Evolutionary conservation across 2,113 vertebrate species (phyloP), one percentile per base, ranked within the genome.

Genomic region (human): DNA sequence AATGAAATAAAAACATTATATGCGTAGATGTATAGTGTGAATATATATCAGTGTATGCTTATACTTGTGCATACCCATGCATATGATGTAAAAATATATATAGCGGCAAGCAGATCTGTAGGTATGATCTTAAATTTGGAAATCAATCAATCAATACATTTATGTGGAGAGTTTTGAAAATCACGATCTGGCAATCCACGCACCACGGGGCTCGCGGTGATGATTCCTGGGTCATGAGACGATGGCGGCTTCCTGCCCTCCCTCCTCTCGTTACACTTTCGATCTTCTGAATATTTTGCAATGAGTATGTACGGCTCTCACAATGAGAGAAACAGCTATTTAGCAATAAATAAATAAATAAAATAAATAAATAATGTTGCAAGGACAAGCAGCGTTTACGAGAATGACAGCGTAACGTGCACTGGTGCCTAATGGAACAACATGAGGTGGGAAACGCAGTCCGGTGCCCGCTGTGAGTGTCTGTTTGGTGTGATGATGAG

Each of bases 251-350:
- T 32, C 57, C 32, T 27, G 1, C 18, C 14, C 18, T 12, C 35
- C 18, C 14, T 22, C 17, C 40, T 16, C 1, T 80, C 27, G 2
- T 48, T 23, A 55, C 1, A 11, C 25, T 75, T 43, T 86, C 40
- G 12, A n/a, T 61, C 84, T 91, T 68, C 50, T 90, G 92, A 70
- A 57, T 50, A 48, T 78, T 97, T 97, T 82, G 93, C 50, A 81
- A 45, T 3, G 17, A 81, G 30, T 8, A 48, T 10, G 9, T 76
- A 1, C 18, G 18, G 23, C 35, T 90, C 14, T 81, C 35, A 84
- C 30, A 32, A 30, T 35, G n/a, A 92, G 61, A 92, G 89, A 84
- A 66, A 27, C 55, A 43, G 40, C 8, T 16, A 52, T 90, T 95
- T 96, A 75, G 89, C 93, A 93, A 82, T 70, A 93, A 94, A 78